Percentiles rank a stretch among this genome's conserved stretches.
These are phyloP conservation scores for Jaculus jaculus DNA, from an alignment of 2,113 vertebrate species.

Conservation along the genomic window DNA sequence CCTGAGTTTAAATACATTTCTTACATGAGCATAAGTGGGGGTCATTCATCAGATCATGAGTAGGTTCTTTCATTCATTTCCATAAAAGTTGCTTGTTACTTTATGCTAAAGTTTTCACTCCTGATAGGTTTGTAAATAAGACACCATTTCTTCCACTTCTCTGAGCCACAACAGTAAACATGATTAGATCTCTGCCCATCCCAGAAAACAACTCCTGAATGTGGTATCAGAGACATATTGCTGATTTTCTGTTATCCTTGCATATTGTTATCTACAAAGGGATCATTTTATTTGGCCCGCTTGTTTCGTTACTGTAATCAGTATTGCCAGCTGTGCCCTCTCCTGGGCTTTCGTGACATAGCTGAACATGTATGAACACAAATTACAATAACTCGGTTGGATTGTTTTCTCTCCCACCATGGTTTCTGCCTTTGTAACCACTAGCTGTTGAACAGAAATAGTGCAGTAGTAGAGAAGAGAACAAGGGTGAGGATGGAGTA, in stretches of 20 bases:
- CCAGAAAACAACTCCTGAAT: neutral
- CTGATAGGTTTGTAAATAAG: neutral
- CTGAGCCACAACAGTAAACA: neutral
- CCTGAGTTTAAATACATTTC: too few species aligned
- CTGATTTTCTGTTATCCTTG: conserved; percentile 33
- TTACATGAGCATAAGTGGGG: too few species aligned
- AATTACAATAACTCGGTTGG: conserved; percentile 55
- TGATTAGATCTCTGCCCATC: neutral
- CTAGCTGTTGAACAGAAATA: conserved; percentile 52
- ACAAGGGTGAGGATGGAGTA: neutral
- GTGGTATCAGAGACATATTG: neutral
- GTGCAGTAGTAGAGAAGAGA: neutral
- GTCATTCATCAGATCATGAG: too few species aligned
- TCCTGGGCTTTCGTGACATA: conserved; percentile 54
- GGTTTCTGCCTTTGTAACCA: conserved; percentile 1
- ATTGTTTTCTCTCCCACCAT: conserved; percentile 19
- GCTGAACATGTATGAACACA: conserved; percentile 47
- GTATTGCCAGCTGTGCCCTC: conserved; percentile 64
- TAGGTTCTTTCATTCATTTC: neutral
- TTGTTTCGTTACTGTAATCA: conserved; percentile 68
- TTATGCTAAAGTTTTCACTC: neutral
- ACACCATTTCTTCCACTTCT: neutral
- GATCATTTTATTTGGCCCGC: conserved; percentile 67
- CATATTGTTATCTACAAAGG: conserved; percentile 30
- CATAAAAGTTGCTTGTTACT: neutral